phyloP scores from a whole-genome alignment of 2,113 vertebrate genomes.

The Elachura formosa region DNA sequence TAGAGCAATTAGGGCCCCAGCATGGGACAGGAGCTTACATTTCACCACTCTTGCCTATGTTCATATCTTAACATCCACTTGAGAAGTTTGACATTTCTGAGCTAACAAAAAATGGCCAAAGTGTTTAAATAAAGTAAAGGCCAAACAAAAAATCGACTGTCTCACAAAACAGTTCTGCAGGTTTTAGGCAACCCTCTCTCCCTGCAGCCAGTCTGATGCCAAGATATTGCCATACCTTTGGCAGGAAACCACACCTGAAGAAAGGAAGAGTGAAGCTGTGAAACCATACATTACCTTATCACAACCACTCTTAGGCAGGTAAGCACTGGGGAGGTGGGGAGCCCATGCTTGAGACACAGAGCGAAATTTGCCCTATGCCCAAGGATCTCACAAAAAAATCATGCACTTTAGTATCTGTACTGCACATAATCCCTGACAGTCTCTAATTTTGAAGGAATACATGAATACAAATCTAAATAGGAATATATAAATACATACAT shows the following conservation, averaged over 20 bases:
- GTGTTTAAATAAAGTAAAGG: background rate
- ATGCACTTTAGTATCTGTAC: background rate
- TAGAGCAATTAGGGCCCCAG: background rate
- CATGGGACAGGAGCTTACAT: background rate
- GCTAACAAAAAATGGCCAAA: background rate
- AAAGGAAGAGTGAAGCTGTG: background rate
- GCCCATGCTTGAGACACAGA: background rate
- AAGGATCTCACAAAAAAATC: background rate
- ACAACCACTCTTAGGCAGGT: rapidly evolving
- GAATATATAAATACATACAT: background rate
- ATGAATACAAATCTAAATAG: background rate
- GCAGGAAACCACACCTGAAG: background rate
- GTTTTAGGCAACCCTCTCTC: background rate
- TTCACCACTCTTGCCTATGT: background rate
- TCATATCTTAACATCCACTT: background rate
- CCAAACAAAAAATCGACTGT: background rate
- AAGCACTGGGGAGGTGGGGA: background rate
- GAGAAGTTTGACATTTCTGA: background rate
- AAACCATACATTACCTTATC: background rate
- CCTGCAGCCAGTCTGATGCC: background rate
- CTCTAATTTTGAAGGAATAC: background rate
- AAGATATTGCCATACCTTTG: background rate
- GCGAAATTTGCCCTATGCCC: background rate
- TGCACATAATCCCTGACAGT: background rate
- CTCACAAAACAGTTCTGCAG: background rate